Base-by-base conservation (phyloP, 2,113 vertebrate genomes). In the Prunella fulvescens region DNA sequence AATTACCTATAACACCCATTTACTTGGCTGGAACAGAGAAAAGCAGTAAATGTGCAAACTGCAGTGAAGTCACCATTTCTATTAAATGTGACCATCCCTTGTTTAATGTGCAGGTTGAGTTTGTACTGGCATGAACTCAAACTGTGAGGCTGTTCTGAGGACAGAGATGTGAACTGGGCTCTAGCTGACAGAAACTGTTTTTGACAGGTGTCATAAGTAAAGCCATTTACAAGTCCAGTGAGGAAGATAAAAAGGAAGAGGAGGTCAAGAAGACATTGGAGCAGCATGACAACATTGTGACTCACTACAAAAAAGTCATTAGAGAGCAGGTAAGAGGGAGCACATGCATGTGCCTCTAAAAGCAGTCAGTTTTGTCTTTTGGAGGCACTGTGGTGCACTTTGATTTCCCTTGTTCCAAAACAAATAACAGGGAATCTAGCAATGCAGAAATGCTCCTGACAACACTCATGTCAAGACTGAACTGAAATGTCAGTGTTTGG, bases 191-290 rank as follows among this genome's bases (percentile, higher is more conserved):
- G 70, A 80, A 45, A 58, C 33, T 53, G 48, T 97, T 92, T 74
- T 95, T 97, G 35, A 39, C 95, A 99, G 99, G 98, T 95, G 97
- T 99, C 90, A 99, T 99, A 93, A 99, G 98, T 71, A 99, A 99
- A 96, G 99, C 99, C 10, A 98, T 99, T 96, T 99, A 99, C 96
- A 99, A 99, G 96, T 99, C 99, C 76, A 99, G 98, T 20, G 99
- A 99, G 97, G 99, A 99, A 93, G 99, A 99, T 92, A 98, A 99
- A 94, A 99, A 99, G 94, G 99, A 99, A 91, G 99, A 99, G 91
- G 99, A 99, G 90, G 99, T 99, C 78, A 99, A 99, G 97, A 99
- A 99, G 98, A 99, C 99, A 4, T 82, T 99, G 95, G 99, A 99
- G 83, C 99, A 99, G 60, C 99, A 99, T 33, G 99, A 99, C 98